Conservation (phyloP, 2,888 invertebrate genomes). For the Microchrysa polita region DNA sequence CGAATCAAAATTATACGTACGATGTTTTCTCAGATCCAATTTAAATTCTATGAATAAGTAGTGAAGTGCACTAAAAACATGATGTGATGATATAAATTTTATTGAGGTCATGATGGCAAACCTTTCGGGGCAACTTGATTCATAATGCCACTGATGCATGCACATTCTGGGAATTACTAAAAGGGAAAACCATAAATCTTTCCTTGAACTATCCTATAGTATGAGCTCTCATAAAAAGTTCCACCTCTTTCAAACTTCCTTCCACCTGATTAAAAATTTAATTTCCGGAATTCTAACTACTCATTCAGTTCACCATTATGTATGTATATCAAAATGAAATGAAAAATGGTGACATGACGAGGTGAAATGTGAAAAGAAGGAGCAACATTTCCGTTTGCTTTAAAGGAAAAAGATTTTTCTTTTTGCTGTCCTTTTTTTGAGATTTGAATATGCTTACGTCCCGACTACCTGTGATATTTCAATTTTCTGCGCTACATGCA, state of each 20-base stretch:
- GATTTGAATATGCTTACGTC: not conserved
- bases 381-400: not conserved
- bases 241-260: conserved; percentile 1
- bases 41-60: too few relatives aligned
- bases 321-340: not conserved
- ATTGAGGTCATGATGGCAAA: too few relatives aligned
- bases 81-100: too few relatives aligned
- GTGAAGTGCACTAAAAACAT: too few relatives aligned
- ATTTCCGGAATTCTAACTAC: conserved; percentile 32
- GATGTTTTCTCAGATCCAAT: too few relatives aligned
- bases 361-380: not conserved
- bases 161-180: not conserved
- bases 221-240: not conserved
- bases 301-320: not conserved
- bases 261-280: conserved; percentile 32
- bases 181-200: not conserved
- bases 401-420: not conserved
- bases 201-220: not conserved
- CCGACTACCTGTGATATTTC: not conserved
- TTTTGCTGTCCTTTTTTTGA: not conserved
- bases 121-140: too few relatives aligned
- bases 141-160: too few relatives aligned
- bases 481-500: not conserved
- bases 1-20: too few relatives aligned
- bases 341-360: not conserved